Evolutionary conservation across 1,140 invertebrate species (phyloP).

Genomic region (Tetraneura akinire): DNA sequence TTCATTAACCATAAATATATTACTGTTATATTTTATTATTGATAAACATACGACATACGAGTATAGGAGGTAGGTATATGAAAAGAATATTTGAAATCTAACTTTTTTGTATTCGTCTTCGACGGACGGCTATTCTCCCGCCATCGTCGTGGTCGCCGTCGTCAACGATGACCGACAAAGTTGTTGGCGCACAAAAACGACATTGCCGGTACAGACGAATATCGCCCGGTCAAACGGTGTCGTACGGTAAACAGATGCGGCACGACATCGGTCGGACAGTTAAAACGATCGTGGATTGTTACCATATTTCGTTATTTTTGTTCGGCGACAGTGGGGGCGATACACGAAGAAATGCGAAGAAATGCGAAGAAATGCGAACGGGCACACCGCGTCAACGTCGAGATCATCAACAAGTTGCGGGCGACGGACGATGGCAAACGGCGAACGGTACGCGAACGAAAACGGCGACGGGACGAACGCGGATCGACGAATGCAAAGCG

Average conservation of each 20-base stretch:
- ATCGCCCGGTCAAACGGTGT: neutral
- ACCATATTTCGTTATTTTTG: neutral
- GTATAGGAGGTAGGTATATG: too few relatives aligned
- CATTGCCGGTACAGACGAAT: neutral
- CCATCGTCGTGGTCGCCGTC: neutral
- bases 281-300: neutral
- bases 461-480: constrained; percentile 2
- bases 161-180: neutral
- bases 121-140: neutral
- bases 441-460: neutral
- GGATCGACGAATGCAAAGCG: constrained; percentile 16
- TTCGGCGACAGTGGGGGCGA: neutral
- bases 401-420: constrained; percentile 46
- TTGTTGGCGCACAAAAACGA: neutral
- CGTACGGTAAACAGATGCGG: neutral
- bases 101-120: constrained; percentile 6
- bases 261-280: neutral
- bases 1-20: too few relatives aligned
- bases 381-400: neutral
- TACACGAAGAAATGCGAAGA: neutral
- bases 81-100: too few relatives aligned
- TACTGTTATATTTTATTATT: too few relatives aligned
- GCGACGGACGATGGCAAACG: neutral
- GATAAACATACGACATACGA: too few relatives aligned
- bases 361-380: neutral